Base-by-base conservation (phyloP, 2,113 vertebrate species). In the Nibea coibor region DNA sequence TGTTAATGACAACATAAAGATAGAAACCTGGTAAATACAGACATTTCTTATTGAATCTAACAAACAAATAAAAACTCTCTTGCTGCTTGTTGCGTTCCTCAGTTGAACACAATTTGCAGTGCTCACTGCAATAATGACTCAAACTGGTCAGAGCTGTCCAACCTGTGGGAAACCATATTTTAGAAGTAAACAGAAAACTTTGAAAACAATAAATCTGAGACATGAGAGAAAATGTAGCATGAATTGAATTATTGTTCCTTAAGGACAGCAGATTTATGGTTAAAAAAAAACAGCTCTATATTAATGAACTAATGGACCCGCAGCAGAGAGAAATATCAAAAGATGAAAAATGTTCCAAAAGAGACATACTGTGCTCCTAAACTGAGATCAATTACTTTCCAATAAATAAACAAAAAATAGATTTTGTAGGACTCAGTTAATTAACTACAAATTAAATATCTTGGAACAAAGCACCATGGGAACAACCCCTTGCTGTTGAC, bases 61-160 rank as follows among this genome's bases (percentile, higher is more conserved):
- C 20, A 39, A 66, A 39, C 19, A 54, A 58, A 35, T 35, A 54
- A 31, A 31, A 31, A 35, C 64, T 43, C 22, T 22, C 15, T 22
- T 42, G 64, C 11, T 35, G 31, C 42, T 64, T 47, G 53, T 42
- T 51, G 54, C 31, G 54, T 5, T 17, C 20, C 15, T 63, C 28
- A 20, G 2, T 10, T 24, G 12, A 57, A 66, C 15, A 67, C 70
- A 54, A 48, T 58, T 48, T 66, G 66, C 42, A 63, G 53, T 50
- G n/a, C 70, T 51, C 50, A 64, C 35, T 24, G 42, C 50, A 63
- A 54, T 31, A 39, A 12, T 85, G 76, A 83, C 67, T 79, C 65
- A 80, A 71, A 51, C 26, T 39, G 64, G 65, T 70, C 54, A 59
- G 57, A 85, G 72, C 70, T 47, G 73, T 75, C 64, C 77, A 83